Evolutionary conservation across 2,797 vertebrate genomes (phyloP), one percentile per base, ranked within the genome.

Genomic region (Sebastes aleutianus): DNA sequence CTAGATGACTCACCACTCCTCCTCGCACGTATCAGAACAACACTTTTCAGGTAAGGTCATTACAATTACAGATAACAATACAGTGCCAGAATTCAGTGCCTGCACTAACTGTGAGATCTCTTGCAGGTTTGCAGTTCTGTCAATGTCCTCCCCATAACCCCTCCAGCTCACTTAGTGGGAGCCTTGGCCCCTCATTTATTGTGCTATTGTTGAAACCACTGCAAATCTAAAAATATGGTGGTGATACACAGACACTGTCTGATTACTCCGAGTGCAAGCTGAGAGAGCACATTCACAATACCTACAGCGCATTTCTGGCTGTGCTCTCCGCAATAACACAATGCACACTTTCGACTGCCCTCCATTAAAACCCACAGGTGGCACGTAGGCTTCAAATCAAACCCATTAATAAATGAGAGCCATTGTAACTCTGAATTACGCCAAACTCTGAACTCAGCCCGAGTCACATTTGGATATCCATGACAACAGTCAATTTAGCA

Each of bases 1-100:
- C 87, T 68, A 87, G 89, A 94, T 94, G 92, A 95, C 86, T 94
- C 93, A 95, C 93, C 89, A 87, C 88, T 87, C 88, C 87, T 92
- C 89, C 85, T 87, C 84, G 63, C 87, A 87, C 70, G 62, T 83
- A 87, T 84, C 85, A 80, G 82, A 87, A 91, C 86, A 93, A 93
- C 90, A 93, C 87, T 78, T 88, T 91, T 87, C 91, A 91, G 90
- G 89, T 92, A 89, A 92, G 91, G 90, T 93, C 87, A 94, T 92
- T 91, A 93, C 83, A 93, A 93, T 92, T 91, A 94, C 88, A 92
- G 91, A 95, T 92, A 85, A 90, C 74, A 87, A 87, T 85, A 91
- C 70, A 66, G 75, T 85, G 79, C 50, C 39, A 70, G 71, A 72
- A 85, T 86, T 67, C 79, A 57, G 61, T 50, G 61, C 83, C 83